Evolutionary conservation across 2,888 invertebrate genomes (phyloP), one percentile per base, ranked within the genome.

Genomic region (Penaeus monodon): DNA sequence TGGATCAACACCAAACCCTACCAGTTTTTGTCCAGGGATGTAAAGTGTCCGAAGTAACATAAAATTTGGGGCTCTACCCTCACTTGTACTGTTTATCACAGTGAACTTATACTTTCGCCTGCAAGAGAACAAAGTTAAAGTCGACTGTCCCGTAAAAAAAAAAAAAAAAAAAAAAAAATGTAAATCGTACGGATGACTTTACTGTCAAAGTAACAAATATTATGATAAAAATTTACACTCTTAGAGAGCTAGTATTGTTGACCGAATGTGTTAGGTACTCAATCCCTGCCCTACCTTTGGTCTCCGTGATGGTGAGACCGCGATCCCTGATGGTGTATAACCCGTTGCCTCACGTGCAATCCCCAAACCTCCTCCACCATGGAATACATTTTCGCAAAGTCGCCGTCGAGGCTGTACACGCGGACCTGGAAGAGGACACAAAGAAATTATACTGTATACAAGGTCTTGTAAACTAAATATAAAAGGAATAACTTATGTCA

Each of bases 301-400:
- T 44, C 63, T 88, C 84, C 1, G 84, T 84, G 27, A 89, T 81
- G 29, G 86, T 85, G 20, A 89, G 66, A 4, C 89, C 89, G 73
- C 94, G 92, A 92, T 95, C 95, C 83, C 95, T 93, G 7, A 94
- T 94, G 64, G 95, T 94, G 91, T 94, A 94, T 88, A 95, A 91
- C 82, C 93, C 92, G 65, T 94, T 94, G 27, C 93, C 65, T 92
- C 92, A n/a, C 93, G 81, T 93, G 92, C 89, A 95, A 92, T 91
- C 94, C 94, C 92, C 94, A 95, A 3, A 95, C 94, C 92, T 95
- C 95, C 92, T 95, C 95, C 86, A 94, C 91, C 44, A 94, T 93
- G 90, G 93, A 93, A 91, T 94, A 94, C 85, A 91, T 92, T 14
- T 94, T 94, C 90, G 94, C 93, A 73, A 93, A 91, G 81, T 91